Base-by-base conservation (phyloP, 2,797 vertebrate genomes). In the Tauraco hartlaubi region DNA sequence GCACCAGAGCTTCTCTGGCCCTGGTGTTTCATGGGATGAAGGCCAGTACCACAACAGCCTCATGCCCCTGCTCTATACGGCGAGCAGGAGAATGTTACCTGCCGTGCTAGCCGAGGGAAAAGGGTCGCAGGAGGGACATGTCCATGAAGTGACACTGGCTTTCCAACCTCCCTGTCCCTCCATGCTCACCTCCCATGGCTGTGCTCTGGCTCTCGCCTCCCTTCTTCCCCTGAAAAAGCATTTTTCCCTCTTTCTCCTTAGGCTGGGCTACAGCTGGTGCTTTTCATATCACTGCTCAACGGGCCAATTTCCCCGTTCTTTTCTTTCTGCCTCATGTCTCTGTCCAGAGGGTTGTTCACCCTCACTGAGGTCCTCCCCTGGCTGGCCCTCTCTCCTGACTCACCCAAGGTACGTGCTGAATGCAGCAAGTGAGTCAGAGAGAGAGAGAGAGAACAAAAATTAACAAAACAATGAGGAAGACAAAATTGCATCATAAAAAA, bases 371-470 rank as follows among this genome's bases (percentile, higher is more conserved):
- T 46, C 55, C 72, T 85, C 22, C 61, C 25, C 49, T 46, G 43
- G 75, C 37, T 26, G 64, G 41, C 55, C 69, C 26, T 81, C 66
- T 56, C 21, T 71, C 81, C 75, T 97, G 92, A 92, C 92, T 96
- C 95, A 95, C 72, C 56, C 29, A 1, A 63, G 20, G 29, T 89
- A 96, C 4, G 5, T 94, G 93, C 84, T 5, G 21, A 85, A 51
- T 0, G 5, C 67, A 90, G 61, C 49, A 17, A 55, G 33, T 8
- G 54, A 93, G 88, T 56, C 86, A 89, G 67, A 75, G 72, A 69
- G 37, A 82, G 54, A 61, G 25, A 22, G 51, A 54, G 37, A 75
- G 75, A 92, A 72, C 33, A 92, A 89, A 95, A 92, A 37, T 33
- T 35, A 72, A 83, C 28, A 71, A 68, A 94, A 87, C 56, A 61